A percentile compares a stretch with the other conserved stretches of the same genome.
These are phyloP conservation scores for Gopherus evgoodei DNA, from an alignment of 2,113 vertebrate genomes.

Conservation along the genomic window DNA sequence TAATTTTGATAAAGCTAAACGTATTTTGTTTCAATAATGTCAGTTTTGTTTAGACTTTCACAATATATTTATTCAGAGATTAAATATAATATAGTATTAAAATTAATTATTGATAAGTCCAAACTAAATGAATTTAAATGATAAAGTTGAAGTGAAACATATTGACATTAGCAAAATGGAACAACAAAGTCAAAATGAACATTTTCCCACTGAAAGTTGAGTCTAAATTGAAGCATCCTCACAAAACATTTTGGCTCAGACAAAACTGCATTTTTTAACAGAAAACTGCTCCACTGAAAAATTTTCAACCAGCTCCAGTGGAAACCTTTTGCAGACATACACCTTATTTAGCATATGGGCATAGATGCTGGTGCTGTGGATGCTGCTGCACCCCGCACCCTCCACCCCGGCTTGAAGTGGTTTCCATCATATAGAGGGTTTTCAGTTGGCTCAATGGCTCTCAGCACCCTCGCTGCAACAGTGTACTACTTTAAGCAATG, in stretches of 20 bases:
- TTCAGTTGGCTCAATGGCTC: too few species aligned
- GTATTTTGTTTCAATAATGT: background rate
- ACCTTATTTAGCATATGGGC: background rate
- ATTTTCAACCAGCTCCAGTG: background rate
- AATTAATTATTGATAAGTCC: background rate
- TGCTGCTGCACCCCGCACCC: too few species aligned
- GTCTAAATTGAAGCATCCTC: background rate
- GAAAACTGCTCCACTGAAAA: background rate
- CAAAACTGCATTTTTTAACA: background rate
- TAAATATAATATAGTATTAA: background rate
- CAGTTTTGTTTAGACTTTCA: background rate
- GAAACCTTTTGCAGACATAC: background rate
- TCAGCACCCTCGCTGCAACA: too few species aligned
- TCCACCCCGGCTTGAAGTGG: too few species aligned
- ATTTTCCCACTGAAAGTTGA: background rate
- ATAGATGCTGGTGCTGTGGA: too few species aligned
- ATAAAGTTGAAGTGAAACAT: background rate
- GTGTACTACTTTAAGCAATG: too few species aligned
- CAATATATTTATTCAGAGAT: background rate
- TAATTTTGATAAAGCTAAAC: background rate
- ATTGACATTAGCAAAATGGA: background rate
- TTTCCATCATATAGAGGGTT: too few species aligned
- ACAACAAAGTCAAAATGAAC: background rate
- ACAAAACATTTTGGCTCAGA: background rate
- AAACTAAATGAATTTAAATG: background rate